Evolutionary conservation across 1,140 invertebrate genomes (phyloP).

Genomic region (Apis mellifera): DNA sequence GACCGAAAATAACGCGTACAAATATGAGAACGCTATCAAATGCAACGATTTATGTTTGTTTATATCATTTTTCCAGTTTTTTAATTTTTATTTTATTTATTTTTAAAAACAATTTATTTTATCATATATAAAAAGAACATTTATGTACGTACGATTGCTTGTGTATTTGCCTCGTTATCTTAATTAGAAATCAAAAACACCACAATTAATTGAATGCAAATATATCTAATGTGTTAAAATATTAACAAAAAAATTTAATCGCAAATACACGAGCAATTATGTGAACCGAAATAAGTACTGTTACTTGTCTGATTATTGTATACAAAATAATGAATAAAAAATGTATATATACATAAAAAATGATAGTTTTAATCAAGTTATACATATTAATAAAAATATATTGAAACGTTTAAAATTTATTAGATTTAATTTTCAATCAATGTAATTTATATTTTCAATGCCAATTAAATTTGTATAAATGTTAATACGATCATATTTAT

Average conservation of each 20-base stretch:
- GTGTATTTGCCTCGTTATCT: slow-evolving; percentile 41
- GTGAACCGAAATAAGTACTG: slow-evolving; percentile 67
- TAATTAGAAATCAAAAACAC: slow-evolving; percentile 8
- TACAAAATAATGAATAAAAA: slow-evolving; percentile 76
- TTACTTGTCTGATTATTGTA: slow-evolving; percentile 78
- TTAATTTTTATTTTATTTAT: slow-evolving; percentile 51
- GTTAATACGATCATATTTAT: neutral
- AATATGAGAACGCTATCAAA: neutral
- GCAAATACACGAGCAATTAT: slow-evolving; percentile 61
- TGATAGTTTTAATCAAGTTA: neutral
- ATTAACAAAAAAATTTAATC: slow-evolving; percentile 20
- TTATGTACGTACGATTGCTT: slow-evolving; percentile 57
- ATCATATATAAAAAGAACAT: slow-evolving; percentile 37
- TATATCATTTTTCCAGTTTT: slow-evolving; percentile 4
- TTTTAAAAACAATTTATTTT: slow-evolving; percentile 27
- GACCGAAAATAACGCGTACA: neutral
- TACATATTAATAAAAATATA: neutral
- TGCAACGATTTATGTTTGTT: slow-evolving; percentile 13
- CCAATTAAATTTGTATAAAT: neutral
- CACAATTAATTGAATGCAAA: slow-evolving; percentile 10
- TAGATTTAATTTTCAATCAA: neutral
- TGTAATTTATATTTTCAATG: slow-evolving; percentile 1
- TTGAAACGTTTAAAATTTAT: neutral
- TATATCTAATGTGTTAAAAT: neutral
- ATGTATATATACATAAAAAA: slow-evolving; percentile 48